Evolutionary conservation across 2,888 invertebrate genomes (phyloP), one percentile per base, ranked within the genome.

Genomic region (Epirrhoe alternata): DNA sequence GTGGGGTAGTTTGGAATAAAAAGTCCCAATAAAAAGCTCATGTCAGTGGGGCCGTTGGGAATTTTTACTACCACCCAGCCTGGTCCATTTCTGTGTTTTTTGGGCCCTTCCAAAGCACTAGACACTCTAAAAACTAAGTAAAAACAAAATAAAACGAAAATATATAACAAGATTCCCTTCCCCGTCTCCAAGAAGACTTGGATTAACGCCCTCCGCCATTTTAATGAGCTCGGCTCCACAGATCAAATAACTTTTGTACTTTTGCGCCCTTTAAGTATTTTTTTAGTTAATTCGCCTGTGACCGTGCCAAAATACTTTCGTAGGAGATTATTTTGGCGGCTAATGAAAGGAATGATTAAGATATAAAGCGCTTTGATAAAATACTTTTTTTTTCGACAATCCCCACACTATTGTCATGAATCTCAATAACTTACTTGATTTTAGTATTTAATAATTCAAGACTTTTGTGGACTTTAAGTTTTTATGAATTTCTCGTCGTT

Each of bases 271-370:
- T 69, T 68, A 66, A 74, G 72, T 75, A 70, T 68, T 77, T 75
- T 78, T 73, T 73, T 62, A 64, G 70, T 68, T 73, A 77, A 79
- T 78, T 75, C 65, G 64, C 61, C 61, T 78, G 79, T 80, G 82
- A 79, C 79, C 77, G 70, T 72, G 76, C 71, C 66, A 77, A 82
- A 78, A 80, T 71, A 73, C 61, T 8, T 49, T 71, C 71, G 68
- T 49, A 38, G 12, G 6, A 52, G 67, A 51, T 61, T 62, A 60
- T 60, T 45, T 67, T 54, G 52, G 49, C 30, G 45, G 57, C 47
- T 59, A 59, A 42, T 59, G 47, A 54, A 52, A 47, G 47, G 14
- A 24, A 12, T 7, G 14, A 53, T 55, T 47, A 47, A 47, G 47
- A 14, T 47, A 14, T 47, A 6, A 16, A 14, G 6, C 47, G 47